phyloP scores from a whole-genome alignment of 2,797 vertebrate species.

The Neosilurus mollespiculum region DNA sequence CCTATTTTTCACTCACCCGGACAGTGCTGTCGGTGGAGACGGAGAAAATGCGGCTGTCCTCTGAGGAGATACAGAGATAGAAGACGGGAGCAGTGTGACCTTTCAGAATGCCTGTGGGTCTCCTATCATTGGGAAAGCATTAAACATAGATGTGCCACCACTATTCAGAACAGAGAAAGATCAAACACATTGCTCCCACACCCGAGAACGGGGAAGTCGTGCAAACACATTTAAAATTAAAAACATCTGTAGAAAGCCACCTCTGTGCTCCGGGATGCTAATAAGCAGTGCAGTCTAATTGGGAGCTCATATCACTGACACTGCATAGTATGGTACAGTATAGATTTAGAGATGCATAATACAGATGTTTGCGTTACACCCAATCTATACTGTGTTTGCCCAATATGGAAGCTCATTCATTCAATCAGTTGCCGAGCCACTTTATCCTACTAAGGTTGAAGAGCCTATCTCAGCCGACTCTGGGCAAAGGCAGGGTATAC shows the following conservation, averaged over 20 bases:
- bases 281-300: neutral
- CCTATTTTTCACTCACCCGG: constrained; percentile 63
- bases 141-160: constrained; percentile 8
- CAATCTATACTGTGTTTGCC: neutral
- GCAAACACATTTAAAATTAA: constrained; percentile 2
- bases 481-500: too few relatives aligned
- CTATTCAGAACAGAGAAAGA: constrained; percentile 2
- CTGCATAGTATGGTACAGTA: neutral
- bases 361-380: neutral
- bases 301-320: neutral
- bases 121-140: constrained; percentile 63
- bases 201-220: neutral
- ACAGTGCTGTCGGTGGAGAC: constrained; percentile 68
- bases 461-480: too few relatives aligned
- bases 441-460: neutral
- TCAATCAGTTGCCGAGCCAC: neutral
- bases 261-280: neutral
- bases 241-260: neutral
- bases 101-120: constrained; percentile 71
- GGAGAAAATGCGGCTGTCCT: constrained; percentile 74
- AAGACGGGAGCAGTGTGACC: constrained; percentile 69
- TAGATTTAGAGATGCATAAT: neutral
- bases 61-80: constrained; percentile 66
- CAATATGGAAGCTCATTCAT: neutral
- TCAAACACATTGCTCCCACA: neutral